phyloP scores from a whole-genome alignment of 2,888 invertebrate genomes.

The Chrysomela aeneicollis region DNA sequence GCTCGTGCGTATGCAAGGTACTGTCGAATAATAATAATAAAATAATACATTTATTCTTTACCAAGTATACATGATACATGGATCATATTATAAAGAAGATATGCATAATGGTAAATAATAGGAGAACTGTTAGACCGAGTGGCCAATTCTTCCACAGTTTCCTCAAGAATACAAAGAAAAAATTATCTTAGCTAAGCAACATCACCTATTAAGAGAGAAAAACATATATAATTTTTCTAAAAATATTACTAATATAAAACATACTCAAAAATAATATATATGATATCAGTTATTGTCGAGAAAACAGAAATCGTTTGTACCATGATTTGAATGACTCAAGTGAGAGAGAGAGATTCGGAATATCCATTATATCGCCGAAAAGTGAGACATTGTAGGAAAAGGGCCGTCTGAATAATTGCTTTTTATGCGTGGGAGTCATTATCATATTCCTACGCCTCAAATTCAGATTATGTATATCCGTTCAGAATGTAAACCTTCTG shows the following conservation, averaged over 20 bases:
- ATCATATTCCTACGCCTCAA: slow-evolving; percentile 2
- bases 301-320: slow-evolving; percentile 1
- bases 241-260: no score
- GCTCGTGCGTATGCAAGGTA: no score
- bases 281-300: neutral
- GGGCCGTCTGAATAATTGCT: slow-evolving; percentile 1
- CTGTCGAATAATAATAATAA: neutral
- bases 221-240: no score
- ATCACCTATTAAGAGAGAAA: neutral
- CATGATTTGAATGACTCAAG: neutral
- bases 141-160: slow-evolving; percentile 1
- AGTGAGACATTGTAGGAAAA: neutral
- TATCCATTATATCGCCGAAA: neutral
- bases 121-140: neutral
- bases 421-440: neutral
- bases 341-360: neutral
- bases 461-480: slow-evolving; percentile 6
- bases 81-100: no score
- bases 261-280: no score
- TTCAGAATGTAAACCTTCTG: neutral
- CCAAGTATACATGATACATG: neutral
- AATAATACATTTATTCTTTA: no score
- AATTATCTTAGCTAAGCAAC: no score
- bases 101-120: no score
- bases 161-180: neutral